A percentile compares a stretch with the other conserved stretches of the same genome.
Conservation (phyloP, 1,140 invertebrate species). For the Eurosta solidaginis region DNA sequence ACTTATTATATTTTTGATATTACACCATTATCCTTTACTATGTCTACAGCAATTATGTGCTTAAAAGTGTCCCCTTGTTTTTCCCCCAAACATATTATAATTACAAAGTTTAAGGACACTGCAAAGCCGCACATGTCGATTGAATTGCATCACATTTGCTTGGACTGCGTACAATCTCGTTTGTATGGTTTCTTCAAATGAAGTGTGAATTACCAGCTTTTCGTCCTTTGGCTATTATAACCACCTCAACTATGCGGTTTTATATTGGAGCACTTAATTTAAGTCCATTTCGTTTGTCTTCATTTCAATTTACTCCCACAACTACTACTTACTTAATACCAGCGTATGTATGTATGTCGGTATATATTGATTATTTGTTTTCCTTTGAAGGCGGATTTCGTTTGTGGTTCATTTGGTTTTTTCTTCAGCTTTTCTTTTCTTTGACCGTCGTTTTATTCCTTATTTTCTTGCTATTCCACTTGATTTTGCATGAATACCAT, state of each 20-base stretch:
- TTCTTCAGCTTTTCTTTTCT: not conserved
- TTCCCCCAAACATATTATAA: too few species aligned
- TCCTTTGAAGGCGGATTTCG: not conserved
- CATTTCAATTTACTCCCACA: not conserved
- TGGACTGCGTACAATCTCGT: not conserved
- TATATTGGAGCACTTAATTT: constrained; percentile 14
- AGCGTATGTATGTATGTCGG: too few species aligned
- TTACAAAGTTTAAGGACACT: not conserved
- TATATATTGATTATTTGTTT: not conserved
- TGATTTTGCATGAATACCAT: not conserved
- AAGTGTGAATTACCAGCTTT: not conserved
- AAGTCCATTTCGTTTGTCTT: not conserved
- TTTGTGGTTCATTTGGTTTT: not conserved
- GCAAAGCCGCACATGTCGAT: not conserved
- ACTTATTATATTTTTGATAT: constrained; percentile 22
- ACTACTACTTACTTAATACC: too few species aligned
- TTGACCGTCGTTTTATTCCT: not conserved
- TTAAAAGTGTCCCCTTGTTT: not conserved
- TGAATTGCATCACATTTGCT: not conserved
- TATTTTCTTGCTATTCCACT: not conserved
- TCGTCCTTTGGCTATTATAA: constrained; percentile 21
- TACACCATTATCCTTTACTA: not conserved
- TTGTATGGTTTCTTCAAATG: not conserved
- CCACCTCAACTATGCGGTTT: not conserved
- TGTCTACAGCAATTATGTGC: not conserved